phyloP scores from a whole-genome alignment of 2,888 invertebrate genomes.

The Drosophila subquinaria region DNA sequence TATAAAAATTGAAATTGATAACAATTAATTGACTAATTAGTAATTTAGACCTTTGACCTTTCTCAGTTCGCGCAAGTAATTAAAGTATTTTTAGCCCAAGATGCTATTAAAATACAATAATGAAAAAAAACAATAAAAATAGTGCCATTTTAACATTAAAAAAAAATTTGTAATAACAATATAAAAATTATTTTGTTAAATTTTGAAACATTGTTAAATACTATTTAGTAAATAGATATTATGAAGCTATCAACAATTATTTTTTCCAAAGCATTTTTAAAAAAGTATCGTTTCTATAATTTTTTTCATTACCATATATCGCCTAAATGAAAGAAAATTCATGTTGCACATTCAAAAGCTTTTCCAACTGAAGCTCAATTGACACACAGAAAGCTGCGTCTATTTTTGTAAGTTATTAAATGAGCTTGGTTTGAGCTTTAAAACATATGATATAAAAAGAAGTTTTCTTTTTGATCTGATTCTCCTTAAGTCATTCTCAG shows the following conservation, averaged over 20 bases:
- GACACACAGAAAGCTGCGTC: background rate
- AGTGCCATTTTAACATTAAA: too few relatives aligned
- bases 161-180: too few relatives aligned
- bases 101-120: too few relatives aligned
- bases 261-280: background rate
- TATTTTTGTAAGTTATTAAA: background rate
- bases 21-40: background rate
- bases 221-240: too few relatives aligned
- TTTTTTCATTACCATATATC: too few relatives aligned
- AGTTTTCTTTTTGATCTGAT: background rate
- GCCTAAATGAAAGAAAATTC: background rate
- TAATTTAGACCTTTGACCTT: background rate
- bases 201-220: too few relatives aligned
- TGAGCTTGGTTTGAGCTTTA: background rate
- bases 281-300: background rate
- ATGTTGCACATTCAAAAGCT: background rate
- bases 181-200: too few relatives aligned
- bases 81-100: too few relatives aligned
- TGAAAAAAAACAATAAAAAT: too few relatives aligned
- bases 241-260: too few relatives aligned
- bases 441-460: background rate
- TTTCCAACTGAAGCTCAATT: background rate
- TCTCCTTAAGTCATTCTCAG: constrained; percentile 19
- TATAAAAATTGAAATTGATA: background rate
- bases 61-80: background rate